Evolutionary conservation across 2,888 invertebrate genomes (phyloP), one percentile per base, ranked within the genome.

Genomic region (Machimus rusticus): DNA sequence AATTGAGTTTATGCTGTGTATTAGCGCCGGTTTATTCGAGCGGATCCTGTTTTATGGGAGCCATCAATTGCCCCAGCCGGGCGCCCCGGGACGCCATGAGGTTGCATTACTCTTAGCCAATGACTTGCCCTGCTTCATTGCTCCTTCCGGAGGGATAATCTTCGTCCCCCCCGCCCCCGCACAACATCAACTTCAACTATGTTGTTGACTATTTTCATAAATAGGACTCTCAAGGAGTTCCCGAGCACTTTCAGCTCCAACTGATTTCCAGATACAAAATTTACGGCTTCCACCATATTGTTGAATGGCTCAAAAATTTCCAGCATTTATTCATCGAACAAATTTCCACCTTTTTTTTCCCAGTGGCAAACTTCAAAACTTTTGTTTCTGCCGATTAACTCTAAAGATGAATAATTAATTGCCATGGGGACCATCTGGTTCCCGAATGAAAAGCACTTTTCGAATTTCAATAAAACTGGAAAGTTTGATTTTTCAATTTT

Each of bases 1-100:
- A 46, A 77, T 76, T 19, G 76, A 37, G 55, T 78, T 86, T 74
- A 43, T 74, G 31, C 76, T 76, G 37, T 76, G 57, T 77, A 86
- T 76, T 86, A 76, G 51, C 86, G 76, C 16, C 46, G 74, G 86
- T 86, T 76, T 86, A 76, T 86, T 77, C 86, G 77, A 86, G 78
- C 51, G 51, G 74, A 77, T 77, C 31, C 86, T 77, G 76, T 77
- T 86, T 77, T 86, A 86, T 86, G 37, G 77, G n/a, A 23, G 2
- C 86, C 76, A 86, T 86, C 86, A 57, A 77, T 86, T 86, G 82
- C 46, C 28, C 28, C 51, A n/a, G 81, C 8, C 51, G 81, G 34
- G 76, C 16, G 76, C 14, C 37, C 39, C n/a, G 76, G 34, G 39
- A 39, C 39, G 39, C 37, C n/a, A 76, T 34, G 39, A n/a, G 76